A percentile compares a stretch with the other conserved stretches of the same genome.
Conservation (phyloP, 2,113 vertebrate genomes). For the Nyctibius bracteatus region DNA sequence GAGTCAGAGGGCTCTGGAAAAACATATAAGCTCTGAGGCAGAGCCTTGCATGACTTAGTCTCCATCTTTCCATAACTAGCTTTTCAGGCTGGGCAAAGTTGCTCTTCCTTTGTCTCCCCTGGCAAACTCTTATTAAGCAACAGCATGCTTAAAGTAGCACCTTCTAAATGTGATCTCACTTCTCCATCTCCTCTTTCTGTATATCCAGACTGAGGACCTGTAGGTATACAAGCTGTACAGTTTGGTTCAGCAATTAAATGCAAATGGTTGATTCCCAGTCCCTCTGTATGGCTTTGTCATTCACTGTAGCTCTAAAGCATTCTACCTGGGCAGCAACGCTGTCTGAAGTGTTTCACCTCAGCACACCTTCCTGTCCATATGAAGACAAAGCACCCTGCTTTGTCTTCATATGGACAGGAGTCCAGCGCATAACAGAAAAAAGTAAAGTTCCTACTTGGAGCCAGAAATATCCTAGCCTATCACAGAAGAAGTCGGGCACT, state of each 20-base stretch:
- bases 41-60: neutral
- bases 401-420: neutral
- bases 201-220: neutral
- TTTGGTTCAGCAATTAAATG: neutral
- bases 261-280: neutral
- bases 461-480: neutral
- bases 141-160: neutral
- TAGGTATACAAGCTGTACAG: neutral
- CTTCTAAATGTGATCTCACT: neutral
- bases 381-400: neutral
- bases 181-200: neutral
- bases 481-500: neutral
- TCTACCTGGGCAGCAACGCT: neutral
- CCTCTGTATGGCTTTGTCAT: neutral
- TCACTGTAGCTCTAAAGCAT: neutral
- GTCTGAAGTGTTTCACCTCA: neutral
- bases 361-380: too few relatives aligned
- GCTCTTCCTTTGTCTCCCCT: neutral
- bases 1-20: neutral
- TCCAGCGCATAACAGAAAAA: neutral
- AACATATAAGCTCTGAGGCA: neutral
- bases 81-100: neutral
- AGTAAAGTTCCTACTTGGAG: neutral
- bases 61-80: neutral
- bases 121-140: neutral